phyloP scores from a whole-genome alignment of 2,797 vertebrate species.

The Thalassophryne amazonica region DNA sequence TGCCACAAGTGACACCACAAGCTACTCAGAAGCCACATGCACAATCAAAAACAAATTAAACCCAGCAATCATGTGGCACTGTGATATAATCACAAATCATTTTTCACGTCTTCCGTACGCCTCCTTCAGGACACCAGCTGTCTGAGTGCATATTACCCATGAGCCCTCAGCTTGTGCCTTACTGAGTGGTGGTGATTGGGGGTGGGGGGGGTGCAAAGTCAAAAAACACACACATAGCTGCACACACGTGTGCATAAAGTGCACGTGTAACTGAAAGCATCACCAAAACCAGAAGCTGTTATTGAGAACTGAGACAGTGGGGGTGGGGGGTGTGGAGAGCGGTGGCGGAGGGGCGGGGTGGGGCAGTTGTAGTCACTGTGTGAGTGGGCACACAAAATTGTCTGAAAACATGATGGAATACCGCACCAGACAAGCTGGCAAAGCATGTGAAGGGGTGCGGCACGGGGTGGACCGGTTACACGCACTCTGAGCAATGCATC shows the following conservation, averaged over 20 bases:
- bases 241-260: slow-evolving; percentile 8
- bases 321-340: background rate
- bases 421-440: slow-evolving; percentile 39
- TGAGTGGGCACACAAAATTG: slow-evolving; percentile 15
- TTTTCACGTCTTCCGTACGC: slow-evolving; percentile 62
- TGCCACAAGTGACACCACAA: slow-evolving; percentile 31
- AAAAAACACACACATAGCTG: slow-evolving; percentile 9
- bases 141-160: slow-evolving; percentile 72
- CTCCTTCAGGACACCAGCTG: slow-evolving; percentile 46
- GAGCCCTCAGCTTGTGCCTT: slow-evolving; percentile 48
- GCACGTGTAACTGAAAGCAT: slow-evolving; percentile 28
- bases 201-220: slow-evolving; percentile 44
- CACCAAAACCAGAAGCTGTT: slow-evolving; percentile 56
- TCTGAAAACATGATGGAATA: slow-evolving; percentile 17
- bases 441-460: slow-evolving; percentile 32
- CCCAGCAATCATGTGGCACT: slow-evolving; percentile 45
- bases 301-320: slow-evolving; percentile 16
- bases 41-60: slow-evolving; percentile 69
- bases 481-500: slow-evolving; percentile 7
- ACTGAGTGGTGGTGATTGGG: too few species aligned
- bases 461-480: slow-evolving; percentile 33
- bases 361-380: slow-evolving; percentile 21
- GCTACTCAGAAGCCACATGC: slow-evolving; percentile 43
- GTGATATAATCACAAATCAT: slow-evolving; percentile 62
- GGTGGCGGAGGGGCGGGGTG: background rate